Evolutionary conservation across 1,140 invertebrate species (phyloP).

Genomic region (Eupristina koningsbergeri): DNA sequence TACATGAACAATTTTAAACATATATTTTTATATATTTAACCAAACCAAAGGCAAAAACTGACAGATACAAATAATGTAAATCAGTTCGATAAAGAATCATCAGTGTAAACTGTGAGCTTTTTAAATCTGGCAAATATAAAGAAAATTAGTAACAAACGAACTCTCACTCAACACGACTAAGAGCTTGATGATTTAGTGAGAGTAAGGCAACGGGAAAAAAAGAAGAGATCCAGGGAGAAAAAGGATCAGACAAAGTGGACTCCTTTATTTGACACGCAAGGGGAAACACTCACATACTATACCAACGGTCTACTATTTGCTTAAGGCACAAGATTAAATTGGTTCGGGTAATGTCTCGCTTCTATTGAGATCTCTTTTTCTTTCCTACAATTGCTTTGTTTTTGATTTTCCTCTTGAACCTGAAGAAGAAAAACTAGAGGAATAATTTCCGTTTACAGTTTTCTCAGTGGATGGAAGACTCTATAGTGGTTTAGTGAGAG

Average conservation of each 20-base stretch:
- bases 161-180: neutral
- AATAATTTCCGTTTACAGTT: constrained; percentile 43
- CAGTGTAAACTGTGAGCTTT: neutral
- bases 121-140: neutral
- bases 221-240: neutral
- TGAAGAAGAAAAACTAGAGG: neutral
- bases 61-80: neutral
- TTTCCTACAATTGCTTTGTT: neutral
- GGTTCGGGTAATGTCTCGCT: constrained; percentile 12
- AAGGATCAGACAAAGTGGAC: constrained; percentile 2
- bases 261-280: constrained; percentile 4
- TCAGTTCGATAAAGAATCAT: neutral
- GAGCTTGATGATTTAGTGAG: neutral
- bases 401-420: neutral
- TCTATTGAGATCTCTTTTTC: neutral
- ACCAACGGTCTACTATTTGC: constrained; percentile 58
- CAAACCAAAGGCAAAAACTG: no score
- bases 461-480: constrained; percentile 32
- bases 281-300: neutral
- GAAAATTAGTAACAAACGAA: neutral
- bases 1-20: no score
- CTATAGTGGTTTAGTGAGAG: neutral
- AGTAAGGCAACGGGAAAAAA: neutral
- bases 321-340: constrained; percentile 48
- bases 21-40: no score